These are phyloP conservation scores for Rotaria magnacalcarata DNA, from an alignment of 2,888 invertebrate species.

Conservation along the genomic window DNA sequence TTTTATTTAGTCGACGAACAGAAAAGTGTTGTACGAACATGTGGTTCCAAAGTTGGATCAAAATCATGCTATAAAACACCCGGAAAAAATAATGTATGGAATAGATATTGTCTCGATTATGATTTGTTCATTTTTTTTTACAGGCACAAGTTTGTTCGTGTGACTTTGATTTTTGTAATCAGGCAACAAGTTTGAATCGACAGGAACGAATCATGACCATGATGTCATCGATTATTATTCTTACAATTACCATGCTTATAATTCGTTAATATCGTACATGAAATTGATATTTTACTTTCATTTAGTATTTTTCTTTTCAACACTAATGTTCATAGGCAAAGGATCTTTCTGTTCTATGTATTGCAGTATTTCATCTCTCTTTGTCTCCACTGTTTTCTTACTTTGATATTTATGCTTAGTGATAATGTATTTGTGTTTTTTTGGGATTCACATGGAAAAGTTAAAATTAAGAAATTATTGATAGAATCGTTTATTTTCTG, in stretches of 20 bases:
- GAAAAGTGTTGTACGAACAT: not conserved
- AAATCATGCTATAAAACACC: conserved; percentile 6
- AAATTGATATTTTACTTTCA: not conserved
- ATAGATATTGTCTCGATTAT: not conserved
- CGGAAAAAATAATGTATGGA: not conserved
- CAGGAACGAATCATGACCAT: not conserved
- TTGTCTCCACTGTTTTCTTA: too few species aligned
- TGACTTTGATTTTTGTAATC: not conserved
- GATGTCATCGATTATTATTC: not conserved
- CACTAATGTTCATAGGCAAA: not conserved
- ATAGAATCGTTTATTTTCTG: not conserved
- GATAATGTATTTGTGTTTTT: too few species aligned
- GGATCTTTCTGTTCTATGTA: too few species aligned
- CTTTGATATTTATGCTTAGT: too few species aligned
- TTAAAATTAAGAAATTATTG: not conserved
- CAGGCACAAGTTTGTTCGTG: not conserved
- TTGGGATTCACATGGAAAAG: not conserved
- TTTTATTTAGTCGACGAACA: not conserved
- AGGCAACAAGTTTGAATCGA: not conserved
- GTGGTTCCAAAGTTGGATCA: not conserved
- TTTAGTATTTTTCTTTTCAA: not conserved
- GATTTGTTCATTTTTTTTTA: not conserved
- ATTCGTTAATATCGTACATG: not conserved
- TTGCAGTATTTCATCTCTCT: too few species aligned
- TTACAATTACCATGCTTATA: not conserved